A percentile compares a stretch with the other conserved stretches of the same genome.
These are phyloP conservation scores for Beris chalybata DNA, from an alignment of 2,888 invertebrate genomes.

Conservation along the genomic window DNA sequence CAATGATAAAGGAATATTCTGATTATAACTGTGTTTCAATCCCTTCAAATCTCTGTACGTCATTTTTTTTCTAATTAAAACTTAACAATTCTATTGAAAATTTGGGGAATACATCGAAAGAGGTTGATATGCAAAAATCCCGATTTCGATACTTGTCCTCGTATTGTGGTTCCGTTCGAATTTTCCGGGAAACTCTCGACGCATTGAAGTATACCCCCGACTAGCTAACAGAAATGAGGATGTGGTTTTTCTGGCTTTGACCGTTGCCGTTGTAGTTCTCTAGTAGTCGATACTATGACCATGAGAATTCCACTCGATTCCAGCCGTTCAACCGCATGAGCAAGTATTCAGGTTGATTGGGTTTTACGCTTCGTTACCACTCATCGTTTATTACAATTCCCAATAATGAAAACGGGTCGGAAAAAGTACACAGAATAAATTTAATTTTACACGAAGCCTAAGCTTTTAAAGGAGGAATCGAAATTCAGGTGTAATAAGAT, in stretches of 20 bases:
- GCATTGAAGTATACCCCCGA: constrained; percentile 5
- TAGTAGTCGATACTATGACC: not conserved
- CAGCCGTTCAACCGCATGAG: constrained; percentile 19
- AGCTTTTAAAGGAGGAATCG: too few species aligned
- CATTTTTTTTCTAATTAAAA: too few species aligned
- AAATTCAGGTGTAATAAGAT: too few species aligned
- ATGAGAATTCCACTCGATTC: constrained; percentile 4
- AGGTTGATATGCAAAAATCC: too few species aligned
- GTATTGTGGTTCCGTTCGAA: too few species aligned
- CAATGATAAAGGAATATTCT: too few species aligned
- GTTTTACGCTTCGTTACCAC: constrained; percentile 31
- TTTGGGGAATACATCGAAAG: too few species aligned
- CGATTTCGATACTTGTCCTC: too few species aligned
- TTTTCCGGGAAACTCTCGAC: not conserved
- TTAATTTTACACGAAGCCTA: too few species aligned
- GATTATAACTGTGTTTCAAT: too few species aligned
- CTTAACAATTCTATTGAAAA: too few species aligned
- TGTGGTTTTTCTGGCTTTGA: constrained; percentile 15
- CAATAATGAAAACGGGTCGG: constrained; percentile 10
- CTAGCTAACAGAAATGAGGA: constrained; percentile 15
- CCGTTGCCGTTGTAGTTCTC: not conserved
- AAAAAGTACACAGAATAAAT: not conserved
- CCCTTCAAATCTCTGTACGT: too few species aligned
- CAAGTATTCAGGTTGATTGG: constrained; percentile 36
- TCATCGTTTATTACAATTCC: constrained; percentile 20